Conservation (phyloP, 2,888 invertebrate species). For the Azorinus chamasolen region DNA sequence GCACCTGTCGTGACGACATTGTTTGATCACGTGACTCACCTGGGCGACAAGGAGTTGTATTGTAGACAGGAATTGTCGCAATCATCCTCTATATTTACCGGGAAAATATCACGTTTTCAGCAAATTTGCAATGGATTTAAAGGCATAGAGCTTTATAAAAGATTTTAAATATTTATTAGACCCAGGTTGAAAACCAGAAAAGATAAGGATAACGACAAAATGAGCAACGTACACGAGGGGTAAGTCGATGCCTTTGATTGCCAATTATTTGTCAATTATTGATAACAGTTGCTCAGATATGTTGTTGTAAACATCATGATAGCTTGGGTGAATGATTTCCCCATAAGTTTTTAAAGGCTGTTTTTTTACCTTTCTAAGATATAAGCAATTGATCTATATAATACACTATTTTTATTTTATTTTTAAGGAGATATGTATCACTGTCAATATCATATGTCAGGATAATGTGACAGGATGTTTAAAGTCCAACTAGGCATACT, state of each 20-base stretch:
- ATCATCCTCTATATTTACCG: conserved; percentile 38
- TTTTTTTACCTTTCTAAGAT: not conserved
- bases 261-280: conserved; percentile 4
- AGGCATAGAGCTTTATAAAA: not conserved
- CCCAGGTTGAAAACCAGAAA: conserved; percentile 9
- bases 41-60: conserved; percentile 69
- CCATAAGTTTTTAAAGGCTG: not conserved
- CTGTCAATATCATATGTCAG: too few relatives aligned
- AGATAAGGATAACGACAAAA: conserved; percentile 45
- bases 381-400: too few relatives aligned
- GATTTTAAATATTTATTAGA: not conserved
- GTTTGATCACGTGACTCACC: conserved; percentile 81
- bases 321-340: conserved; percentile 6
- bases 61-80: conserved; percentile 26
- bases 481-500: too few relatives aligned
- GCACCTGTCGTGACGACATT: conserved; percentile 59
- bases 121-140: conserved; percentile 37
- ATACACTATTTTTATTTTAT: too few relatives aligned
- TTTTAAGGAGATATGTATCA: too few relatives aligned
- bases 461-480: too few relatives aligned
- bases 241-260: conserved; percentile 52
- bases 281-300: not conserved
- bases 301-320: not conserved
- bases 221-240: conserved; percentile 79
- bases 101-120: conserved; percentile 31